These are phyloP conservation scores for Heliconius himera DNA, from an alignment of 1,140 invertebrate genomes.

Conservation along the genomic window DNA sequence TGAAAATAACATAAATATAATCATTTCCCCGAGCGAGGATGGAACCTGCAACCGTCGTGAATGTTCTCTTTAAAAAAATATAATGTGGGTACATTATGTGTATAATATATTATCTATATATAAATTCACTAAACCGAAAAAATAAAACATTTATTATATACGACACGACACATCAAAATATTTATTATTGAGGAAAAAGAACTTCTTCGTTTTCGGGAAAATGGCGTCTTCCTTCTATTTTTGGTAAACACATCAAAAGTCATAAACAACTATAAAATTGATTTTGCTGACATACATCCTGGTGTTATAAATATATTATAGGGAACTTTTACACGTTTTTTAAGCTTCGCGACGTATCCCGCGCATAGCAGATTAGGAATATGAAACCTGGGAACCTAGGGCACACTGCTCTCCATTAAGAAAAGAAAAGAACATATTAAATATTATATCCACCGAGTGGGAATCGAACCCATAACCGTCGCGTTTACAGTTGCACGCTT, in stretches of 20 bases:
- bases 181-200: not conserved
- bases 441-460: no score
- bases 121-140: conserved; percentile 1
- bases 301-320: not conserved
- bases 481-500: no score
- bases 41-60: no score
- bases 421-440: no score
- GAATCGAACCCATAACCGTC: no score
- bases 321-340: not conserved
- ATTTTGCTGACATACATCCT: not conserved
- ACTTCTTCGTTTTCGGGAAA: not conserved
- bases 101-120: not conserved
- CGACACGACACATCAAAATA: not conserved
- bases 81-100: not conserved
- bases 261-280: not conserved
- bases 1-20: no score
- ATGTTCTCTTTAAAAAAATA: no score
- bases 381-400: no score
- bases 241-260: not conserved
- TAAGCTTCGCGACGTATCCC: no score
- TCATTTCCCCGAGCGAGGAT: no score
- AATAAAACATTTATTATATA: not conserved
- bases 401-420: no score
- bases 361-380: no score
- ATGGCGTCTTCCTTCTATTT: not conserved